These are phyloP conservation scores for Mesembrinibis cayennensis DNA, from an alignment of 2,113 vertebrate species.

Conservation along the genomic window DNA sequence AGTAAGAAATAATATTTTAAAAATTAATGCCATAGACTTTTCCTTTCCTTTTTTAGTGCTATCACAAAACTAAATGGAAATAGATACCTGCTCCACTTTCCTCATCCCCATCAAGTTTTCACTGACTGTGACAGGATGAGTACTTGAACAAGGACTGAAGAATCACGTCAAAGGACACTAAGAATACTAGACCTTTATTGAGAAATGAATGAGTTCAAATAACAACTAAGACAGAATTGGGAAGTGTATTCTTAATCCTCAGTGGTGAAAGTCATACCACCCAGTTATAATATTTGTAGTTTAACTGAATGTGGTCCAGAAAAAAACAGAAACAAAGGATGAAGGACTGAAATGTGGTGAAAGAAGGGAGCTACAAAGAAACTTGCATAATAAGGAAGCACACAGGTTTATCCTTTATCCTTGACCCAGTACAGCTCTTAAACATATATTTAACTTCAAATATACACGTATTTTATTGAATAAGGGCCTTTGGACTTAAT, in stretches of 20 bases:
- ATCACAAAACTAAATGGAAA: neutral
- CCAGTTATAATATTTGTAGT: neutral
- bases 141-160: neutral
- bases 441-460: neutral
- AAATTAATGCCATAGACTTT: neutral
- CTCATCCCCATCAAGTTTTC: neutral
- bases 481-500: neutral
- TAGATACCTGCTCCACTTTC: neutral
- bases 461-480: neutral
- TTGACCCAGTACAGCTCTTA: neutral
- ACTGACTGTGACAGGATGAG: neutral
- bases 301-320: neutral
- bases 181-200: neutral
- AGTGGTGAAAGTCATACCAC: neutral
- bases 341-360: neutral
- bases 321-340: neutral
- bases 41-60: neutral
- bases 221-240: neutral
- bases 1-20: neutral
- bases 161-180: neutral
- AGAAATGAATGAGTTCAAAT: neutral
- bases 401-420: neutral
- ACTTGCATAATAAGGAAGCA: neutral
- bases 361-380: neutral
- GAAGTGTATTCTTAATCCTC: neutral